A percentile compares a stretch with the other conserved stretches of the same genome.
Evolutionary conservation across 2,113 vertebrate species (phyloP).

Genomic region (Enhydra lutris): DNA sequence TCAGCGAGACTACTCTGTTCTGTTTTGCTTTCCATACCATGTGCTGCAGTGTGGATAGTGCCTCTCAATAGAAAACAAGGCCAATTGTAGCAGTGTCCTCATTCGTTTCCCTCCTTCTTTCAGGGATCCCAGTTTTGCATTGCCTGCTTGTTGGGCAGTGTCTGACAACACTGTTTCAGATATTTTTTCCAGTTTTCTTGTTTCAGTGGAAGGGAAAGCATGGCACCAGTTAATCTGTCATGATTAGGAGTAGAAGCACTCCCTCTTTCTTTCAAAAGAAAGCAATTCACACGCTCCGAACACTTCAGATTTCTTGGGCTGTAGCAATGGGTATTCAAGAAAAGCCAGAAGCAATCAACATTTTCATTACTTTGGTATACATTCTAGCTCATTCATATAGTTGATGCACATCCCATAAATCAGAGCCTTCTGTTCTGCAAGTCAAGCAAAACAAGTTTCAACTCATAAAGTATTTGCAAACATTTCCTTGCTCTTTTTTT

Average conservation of each 20-base stretch:
- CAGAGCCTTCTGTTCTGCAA: background rate
- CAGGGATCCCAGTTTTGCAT: background rate
- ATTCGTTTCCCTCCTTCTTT: background rate
- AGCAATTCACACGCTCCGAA: background rate
- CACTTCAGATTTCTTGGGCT: background rate
- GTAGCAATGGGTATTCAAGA: background rate
- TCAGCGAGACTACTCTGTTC: background rate
- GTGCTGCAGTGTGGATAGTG: background rate
- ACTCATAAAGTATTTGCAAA: background rate
- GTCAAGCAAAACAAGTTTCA: background rate
- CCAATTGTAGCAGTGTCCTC: background rate
- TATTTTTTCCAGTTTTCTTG: background rate
- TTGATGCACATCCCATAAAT: background rate
- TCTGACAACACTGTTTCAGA: background rate
- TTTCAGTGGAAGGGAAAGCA: background rate
- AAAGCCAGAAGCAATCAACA: background rate
- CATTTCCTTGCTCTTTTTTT: background rate
- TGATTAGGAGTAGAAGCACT: background rate
- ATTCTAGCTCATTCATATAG: background rate
- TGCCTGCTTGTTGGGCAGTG: background rate
- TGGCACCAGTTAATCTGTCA: background rate
- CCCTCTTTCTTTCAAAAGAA: background rate
- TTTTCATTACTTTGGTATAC: background rate
- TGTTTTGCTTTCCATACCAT: background rate
- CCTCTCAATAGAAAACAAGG: background rate